Conservation (phyloP, 2,888 invertebrate species). For the Rhimphoctona megacephalus region DNA sequence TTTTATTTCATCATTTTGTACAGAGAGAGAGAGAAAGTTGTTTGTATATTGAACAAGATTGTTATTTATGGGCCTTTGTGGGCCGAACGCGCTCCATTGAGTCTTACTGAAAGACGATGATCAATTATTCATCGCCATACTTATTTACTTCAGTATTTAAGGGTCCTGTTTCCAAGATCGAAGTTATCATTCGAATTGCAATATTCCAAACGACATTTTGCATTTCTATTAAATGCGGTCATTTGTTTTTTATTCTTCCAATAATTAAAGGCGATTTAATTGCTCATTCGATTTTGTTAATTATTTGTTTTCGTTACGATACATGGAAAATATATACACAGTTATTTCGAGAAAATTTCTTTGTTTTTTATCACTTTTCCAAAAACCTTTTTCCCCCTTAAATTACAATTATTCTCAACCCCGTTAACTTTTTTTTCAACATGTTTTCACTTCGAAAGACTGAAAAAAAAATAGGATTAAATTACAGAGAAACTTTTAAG, state of each 20-base stretch:
- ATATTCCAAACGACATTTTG: background rate
- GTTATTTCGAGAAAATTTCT: background rate
- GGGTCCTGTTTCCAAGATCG: conserved; percentile 3
- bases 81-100: conserved; percentile 59
- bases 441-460: background rate
- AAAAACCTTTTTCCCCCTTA: background rate
- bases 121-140: conserved; percentile 45
- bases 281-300: background rate
- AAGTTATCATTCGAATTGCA: conserved; percentile 15
- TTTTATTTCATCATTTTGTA: background rate
- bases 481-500: background rate
- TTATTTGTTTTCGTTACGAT: conserved; percentile 18
- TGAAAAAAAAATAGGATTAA: background rate
- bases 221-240: background rate
- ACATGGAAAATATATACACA: conserved; percentile 1
- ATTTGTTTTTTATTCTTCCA: conserved; percentile 10
- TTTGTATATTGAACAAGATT: conserved; percentile 28
- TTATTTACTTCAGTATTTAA: conserved; percentile 20
- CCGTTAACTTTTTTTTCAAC: background rate
- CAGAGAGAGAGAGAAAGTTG: conserved; percentile 17
- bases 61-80: conserved; percentile 58
- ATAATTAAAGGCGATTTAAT: background rate
- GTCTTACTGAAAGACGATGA: conserved; percentile 48
- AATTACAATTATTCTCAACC: background rate
- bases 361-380: background rate